Conservation (phyloP, 2,797 vertebrate species). For the Cirrhinus molitorella region DNA sequence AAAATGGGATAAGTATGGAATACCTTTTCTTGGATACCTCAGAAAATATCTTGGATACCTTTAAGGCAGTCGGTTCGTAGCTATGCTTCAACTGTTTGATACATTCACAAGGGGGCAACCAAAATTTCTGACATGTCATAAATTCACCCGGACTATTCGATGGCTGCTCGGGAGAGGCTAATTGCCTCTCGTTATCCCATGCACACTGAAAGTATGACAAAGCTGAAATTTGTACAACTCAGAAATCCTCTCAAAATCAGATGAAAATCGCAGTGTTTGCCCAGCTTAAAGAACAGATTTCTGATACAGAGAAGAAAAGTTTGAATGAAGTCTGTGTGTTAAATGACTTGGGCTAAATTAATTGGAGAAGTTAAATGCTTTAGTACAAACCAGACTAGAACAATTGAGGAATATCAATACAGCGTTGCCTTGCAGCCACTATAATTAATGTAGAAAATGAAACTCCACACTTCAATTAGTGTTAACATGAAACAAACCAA, state of each 20-base stretch:
- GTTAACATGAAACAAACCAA: conserved; percentile 25
- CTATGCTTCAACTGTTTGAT: too few species aligned
- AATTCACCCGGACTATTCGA: too few species aligned
- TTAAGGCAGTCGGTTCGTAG: too few species aligned
- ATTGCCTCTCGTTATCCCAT: too few species aligned
- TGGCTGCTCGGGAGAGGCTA: too few species aligned
- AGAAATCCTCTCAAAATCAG: too few species aligned
- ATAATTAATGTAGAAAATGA: conserved; percentile 4
- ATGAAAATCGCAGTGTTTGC: too few species aligned
- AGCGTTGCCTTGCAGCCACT: not conserved
- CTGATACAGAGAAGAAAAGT: not conserved
- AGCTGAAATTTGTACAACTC: too few species aligned
- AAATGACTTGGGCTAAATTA: not conserved
- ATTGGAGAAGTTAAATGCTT: not conserved
- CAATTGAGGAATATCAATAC: not conserved
- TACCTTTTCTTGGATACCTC: not conserved
- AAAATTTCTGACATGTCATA: too few species aligned
- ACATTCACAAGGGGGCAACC: too few species aligned
- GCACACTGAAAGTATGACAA: too few species aligned
- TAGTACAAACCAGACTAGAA: not conserved
- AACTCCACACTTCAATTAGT: not conserved
- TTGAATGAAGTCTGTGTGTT: not conserved
- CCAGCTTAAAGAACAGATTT: not conserved
- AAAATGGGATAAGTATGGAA: not conserved
- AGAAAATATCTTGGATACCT: not conserved